Conservation (phyloP, 2,888 invertebrate genomes). For the Pasiphila rectangulata region DNA sequence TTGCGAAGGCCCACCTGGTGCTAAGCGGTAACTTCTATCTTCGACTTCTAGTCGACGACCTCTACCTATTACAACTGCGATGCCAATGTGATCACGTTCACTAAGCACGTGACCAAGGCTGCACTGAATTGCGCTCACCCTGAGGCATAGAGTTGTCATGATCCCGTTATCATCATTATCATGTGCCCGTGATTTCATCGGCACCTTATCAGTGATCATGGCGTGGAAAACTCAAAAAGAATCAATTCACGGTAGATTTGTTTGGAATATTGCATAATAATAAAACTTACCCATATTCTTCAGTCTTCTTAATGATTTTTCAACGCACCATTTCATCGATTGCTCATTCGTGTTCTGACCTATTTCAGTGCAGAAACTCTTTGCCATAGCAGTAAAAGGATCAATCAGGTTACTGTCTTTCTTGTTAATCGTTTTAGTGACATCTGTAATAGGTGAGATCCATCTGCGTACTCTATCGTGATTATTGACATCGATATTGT, state of each 20-base stretch:
- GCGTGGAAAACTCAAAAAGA: too few relatives aligned
- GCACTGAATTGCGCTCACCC: too few relatives aligned
- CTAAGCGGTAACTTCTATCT: too few relatives aligned
- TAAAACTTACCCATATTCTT: slow-evolving; percentile 55
- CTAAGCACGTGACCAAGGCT: too few relatives aligned
- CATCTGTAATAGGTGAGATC: not conserved
- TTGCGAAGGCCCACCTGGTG: too few relatives aligned
- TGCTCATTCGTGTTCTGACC: slow-evolving; percentile 53
- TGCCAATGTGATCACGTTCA: too few relatives aligned
- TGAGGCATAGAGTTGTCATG: too few relatives aligned
- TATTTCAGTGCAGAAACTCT: slow-evolving; percentile 63
- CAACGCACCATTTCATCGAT: slow-evolving; percentile 61
- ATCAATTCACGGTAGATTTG: too few relatives aligned
- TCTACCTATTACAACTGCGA: not conserved
- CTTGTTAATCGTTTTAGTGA: slow-evolving; percentile 19
- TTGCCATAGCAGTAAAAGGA: slow-evolving; percentile 61
- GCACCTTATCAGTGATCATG: too few relatives aligned
- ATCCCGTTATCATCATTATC: too few relatives aligned
- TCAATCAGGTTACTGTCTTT: slow-evolving; percentile 29
- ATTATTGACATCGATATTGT: slow-evolving; percentile 8
- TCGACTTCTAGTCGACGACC: not conserved
- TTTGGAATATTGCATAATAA: too few relatives aligned
- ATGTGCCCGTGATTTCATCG: too few relatives aligned
- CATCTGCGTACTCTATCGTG: not conserved
- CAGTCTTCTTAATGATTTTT: slow-evolving; percentile 61